Base-by-base conservation (phyloP, 2,113 vertebrate species). In the Alethe diademata region DNA sequence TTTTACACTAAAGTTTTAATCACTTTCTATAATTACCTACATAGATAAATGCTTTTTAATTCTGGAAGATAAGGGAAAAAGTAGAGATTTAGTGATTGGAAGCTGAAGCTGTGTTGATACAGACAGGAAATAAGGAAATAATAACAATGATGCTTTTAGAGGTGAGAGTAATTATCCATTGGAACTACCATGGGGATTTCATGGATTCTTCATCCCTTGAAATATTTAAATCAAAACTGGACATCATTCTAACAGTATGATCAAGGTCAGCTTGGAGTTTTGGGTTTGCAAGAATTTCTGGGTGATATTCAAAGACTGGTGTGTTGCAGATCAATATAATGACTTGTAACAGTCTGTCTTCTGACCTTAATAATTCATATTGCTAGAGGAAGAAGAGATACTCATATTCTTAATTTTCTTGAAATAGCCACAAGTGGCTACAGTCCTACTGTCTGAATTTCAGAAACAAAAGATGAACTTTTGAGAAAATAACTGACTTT, bases 141-240 rank as follows among this genome's bases (percentile, higher is more conserved):
- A 51, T 29, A 51, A 29, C 2, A 9, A 51, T 29, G n/a, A 57
- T 1, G 12, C 90, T 95, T 91, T 86, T 81, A 86, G 79, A 65
- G 35, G 48, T 76, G 75, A 88, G 11, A 36, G 25, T 84, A 92
- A 88, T 94, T 92, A 86, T 83, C 67, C 1, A 0, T 88, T 86
- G 56, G 57, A 94, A 78, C 72, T 88, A 58, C 43, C 8, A 8
- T 18, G 40, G 75, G n/a, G 48, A 56, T 86, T 78, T 95, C 70
- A 86, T 95, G 36, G 67, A 88, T 91, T 93, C 71, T 93, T 12
- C 67, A 71, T 79, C 56, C 36, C 40, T 95, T 88, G 47, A 93
- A 94, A 61, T 64, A 36, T 86, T 83, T 83, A 90, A 91, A 93
- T 80, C 12, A 82, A 69, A 95, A 69, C 57, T 73, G 71, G 18